Evolutionary conservation across 2,888 invertebrate species (phyloP).

Genomic region (Dastarcus helophoroides): DNA sequence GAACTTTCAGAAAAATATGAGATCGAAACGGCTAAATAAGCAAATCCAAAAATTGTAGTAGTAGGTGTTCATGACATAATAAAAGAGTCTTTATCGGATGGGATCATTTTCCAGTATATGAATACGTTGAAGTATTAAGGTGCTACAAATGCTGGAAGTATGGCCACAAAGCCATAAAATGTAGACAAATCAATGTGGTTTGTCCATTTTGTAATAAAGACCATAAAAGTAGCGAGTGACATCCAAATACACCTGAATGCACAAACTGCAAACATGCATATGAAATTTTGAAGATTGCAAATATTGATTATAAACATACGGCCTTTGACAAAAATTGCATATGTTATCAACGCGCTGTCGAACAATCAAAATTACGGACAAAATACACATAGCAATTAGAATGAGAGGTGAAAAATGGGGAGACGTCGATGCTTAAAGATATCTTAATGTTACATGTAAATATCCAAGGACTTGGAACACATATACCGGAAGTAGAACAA

Average conservation of each 20-base stretch:
- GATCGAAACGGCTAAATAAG: too few species aligned
- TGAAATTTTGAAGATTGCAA: not conserved
- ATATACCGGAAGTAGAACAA: not conserved
- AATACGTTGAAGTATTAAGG: not conserved
- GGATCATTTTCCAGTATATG: not conserved
- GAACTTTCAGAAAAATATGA: too few species aligned
- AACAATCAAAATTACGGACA: not conserved
- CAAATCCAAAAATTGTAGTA: too few species aligned
- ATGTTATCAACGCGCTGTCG: not conserved
- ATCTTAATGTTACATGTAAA: not conserved
- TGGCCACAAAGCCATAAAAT: not conserved
- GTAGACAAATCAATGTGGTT: not conserved
- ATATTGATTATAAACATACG: not conserved
- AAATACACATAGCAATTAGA: not conserved
- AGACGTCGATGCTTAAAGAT: too few species aligned
- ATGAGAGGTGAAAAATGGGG: too few species aligned
- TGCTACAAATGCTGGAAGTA: not conserved
- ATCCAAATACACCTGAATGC: not conserved
- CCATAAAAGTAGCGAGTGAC: constrained; percentile 1
- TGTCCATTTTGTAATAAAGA: not conserved
- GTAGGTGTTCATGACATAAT: not conserved
- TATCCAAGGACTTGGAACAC: not conserved
- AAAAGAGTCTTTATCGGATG: constrained; percentile 11
- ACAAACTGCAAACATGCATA: not conserved
- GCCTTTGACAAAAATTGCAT: not conserved